Evolutionary conservation across 2,113 vertebrate species (phyloP).

Genomic region (Tor tambroides): DNA sequence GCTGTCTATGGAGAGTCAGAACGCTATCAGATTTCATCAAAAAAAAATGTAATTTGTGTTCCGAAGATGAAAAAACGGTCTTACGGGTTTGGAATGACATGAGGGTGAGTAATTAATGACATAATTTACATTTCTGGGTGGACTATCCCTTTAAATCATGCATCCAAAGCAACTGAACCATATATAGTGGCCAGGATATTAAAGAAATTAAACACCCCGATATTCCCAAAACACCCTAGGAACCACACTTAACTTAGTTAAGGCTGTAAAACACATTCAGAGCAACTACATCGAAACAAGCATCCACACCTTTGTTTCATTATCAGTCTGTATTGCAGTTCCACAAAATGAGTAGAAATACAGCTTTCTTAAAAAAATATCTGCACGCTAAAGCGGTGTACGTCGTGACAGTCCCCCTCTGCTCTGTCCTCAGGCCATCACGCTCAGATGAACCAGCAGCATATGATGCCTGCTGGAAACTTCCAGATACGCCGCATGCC

Average conservation of each 20-base stretch:
- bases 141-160: too few species aligned
- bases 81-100: too few species aligned
- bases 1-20: too few species aligned
- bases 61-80: too few species aligned
- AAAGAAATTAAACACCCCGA: not conserved
- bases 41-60: too few species aligned
- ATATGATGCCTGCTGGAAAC: slow-evolving; percentile 88
- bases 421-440: slow-evolving; percentile 80
- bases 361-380: not conserved
- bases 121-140: too few species aligned
- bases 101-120: too few species aligned
- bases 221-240: not conserved
- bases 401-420: not conserved
- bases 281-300: not conserved
- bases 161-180: not conserved
- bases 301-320: not conserved
- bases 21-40: too few species aligned
- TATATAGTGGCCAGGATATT: not conserved
- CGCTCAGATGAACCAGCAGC: slow-evolving; percentile 89
- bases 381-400: not conserved
- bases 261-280: not conserved
- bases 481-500: slow-evolving; percentile 91
- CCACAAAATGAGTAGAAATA: not conserved
- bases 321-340: not conserved
- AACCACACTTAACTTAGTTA: not conserved